phyloP scores from a whole-genome alignment of 2,888 invertebrate species.

The Apeira syringaria region DNA sequence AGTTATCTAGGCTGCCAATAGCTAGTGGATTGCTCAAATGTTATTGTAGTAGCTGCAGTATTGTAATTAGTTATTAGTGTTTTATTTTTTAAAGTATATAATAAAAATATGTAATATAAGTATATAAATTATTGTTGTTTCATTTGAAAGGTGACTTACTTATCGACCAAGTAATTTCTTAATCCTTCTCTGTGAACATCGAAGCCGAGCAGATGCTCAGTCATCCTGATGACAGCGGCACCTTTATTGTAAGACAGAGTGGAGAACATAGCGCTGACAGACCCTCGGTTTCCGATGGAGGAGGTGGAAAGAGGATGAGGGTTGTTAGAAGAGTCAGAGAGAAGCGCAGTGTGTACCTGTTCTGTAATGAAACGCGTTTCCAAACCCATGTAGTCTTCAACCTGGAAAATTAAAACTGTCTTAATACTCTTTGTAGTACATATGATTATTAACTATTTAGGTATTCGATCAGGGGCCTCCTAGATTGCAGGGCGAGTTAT shows the following conservation, averaged over 20 bases:
- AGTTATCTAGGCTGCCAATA: too few relatives aligned
- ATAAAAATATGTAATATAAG: too few relatives aligned
- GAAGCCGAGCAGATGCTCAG: slow-evolving; percentile 84
- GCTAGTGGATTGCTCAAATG: too few relatives aligned
- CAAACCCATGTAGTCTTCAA: slow-evolving; percentile 85
- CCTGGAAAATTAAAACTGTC: slow-evolving; percentile 55
- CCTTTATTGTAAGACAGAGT: slow-evolving; percentile 88
- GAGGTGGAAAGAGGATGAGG: slow-evolving; percentile 84
- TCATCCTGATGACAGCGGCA: slow-evolving; percentile 86
- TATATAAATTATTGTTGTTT: too few relatives aligned
- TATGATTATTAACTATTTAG: too few relatives aligned
- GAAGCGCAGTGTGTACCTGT: slow-evolving; percentile 86
- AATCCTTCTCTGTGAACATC: slow-evolving; percentile 80
- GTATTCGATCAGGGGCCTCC: too few relatives aligned
- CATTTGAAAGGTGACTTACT: slow-evolving; percentile 69
- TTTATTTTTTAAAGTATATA: too few relatives aligned
- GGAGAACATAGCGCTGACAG: slow-evolving; percentile 86
- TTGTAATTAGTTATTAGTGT: too few relatives aligned
- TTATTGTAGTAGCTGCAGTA: too few relatives aligned
- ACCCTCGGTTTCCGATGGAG: slow-evolving; percentile 79
- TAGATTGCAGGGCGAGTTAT: too few relatives aligned
- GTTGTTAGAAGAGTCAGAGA: slow-evolving; percentile 80
- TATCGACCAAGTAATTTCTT: slow-evolving; percentile 73
- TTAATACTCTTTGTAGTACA: too few relatives aligned
- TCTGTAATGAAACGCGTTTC: slow-evolving; percentile 88